Evolutionary conservation across 1,140 invertebrate species (phyloP).

Genomic region (Nasonia longicornis): DNA sequence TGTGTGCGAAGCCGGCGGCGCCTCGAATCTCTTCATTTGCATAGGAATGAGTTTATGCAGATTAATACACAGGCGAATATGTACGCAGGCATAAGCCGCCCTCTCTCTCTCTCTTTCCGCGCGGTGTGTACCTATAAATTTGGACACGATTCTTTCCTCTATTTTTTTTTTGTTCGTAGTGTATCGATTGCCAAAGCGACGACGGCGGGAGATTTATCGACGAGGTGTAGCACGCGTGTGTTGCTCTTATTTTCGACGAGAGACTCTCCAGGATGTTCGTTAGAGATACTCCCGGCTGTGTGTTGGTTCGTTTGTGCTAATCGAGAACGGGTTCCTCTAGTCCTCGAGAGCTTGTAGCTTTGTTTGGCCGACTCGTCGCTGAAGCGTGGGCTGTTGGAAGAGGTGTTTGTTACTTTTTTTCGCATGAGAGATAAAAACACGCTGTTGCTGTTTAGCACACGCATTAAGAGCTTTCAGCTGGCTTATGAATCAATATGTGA

Average conservation of each 20-base stretch:
- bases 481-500: too few species aligned
- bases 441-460: background rate
- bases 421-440: background rate
- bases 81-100: slow-evolving; percentile 42
- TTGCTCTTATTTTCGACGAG: background rate
- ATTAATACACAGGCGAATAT: slow-evolving; percentile 66
- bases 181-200: background rate
- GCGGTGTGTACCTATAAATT: background rate
- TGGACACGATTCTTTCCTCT: background rate
- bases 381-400: background rate
- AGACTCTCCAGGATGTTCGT: too few species aligned
- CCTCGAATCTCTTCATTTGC: slow-evolving; percentile 65
- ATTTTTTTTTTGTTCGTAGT: background rate
- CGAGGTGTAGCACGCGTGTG: too few species aligned
- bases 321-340: slow-evolving; percentile 5
- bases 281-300: too few species aligned
- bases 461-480: background rate
- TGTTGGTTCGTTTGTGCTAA: background rate
- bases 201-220: slow-evolving; percentile 1
- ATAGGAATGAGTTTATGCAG: slow-evolving; percentile 70
- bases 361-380: background rate
- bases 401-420: background rate
- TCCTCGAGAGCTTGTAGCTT: background rate
- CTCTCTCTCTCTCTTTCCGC: background rate
- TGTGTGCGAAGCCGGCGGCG: slow-evolving; percentile 41